Evolutionary conservation across 2,797 vertebrate species (phyloP), one percentile per base, ranked within the genome.

Genomic region (Dendrocincla tyrannina): DNA sequence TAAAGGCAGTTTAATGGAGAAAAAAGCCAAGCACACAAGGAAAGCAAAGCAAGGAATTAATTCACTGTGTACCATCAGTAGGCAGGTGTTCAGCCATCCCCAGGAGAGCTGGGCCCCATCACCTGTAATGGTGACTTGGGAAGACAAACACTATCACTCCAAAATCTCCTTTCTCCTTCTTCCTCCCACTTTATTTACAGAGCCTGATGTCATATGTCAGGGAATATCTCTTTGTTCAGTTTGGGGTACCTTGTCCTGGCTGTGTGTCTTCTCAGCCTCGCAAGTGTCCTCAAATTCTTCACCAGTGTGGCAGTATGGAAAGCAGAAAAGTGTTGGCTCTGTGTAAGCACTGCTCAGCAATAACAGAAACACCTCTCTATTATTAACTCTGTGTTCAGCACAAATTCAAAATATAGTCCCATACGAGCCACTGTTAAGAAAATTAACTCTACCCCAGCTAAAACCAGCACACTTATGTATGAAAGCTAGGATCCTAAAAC

Each of bases 261-360:
- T 60, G 13, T 39, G 27, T 75, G 33, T 27, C 33, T 17, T 60
- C 39, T 50, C 35, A 74, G 2, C 9, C 19, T 47, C 7, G 11
- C 35, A 32, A 10, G 15, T 3, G 52, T 5, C 4, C 10, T 22
- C 62, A 33, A 17, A 7, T 17, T 3, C 22, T 17, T 68, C 7
- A 7, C 10, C 22, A 28, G 1, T 0, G 1, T 28, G 17, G 13
- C 41, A 0, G 1, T 4, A 23, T 6, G 3, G 32, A 32, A 68
- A 55, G 5, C 22, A 49, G 27, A 5, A 28, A 62, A 17, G 7
- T 22, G 25, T n/a, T 42, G 63, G 10, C 33, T 62, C 27, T 68
- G 55, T 7, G 7, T 5, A 24, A 62, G 22, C 10, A 15, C 35
- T 42, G 15, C 55, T 68, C 23, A n/a, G 22, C 47, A 55, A 7